A percentile compares a stretch with the other conserved stretches of the same genome.
phyloP scores from a whole-genome alignment of 1,140 invertebrate species.

The Eumeta japonica region DNA sequence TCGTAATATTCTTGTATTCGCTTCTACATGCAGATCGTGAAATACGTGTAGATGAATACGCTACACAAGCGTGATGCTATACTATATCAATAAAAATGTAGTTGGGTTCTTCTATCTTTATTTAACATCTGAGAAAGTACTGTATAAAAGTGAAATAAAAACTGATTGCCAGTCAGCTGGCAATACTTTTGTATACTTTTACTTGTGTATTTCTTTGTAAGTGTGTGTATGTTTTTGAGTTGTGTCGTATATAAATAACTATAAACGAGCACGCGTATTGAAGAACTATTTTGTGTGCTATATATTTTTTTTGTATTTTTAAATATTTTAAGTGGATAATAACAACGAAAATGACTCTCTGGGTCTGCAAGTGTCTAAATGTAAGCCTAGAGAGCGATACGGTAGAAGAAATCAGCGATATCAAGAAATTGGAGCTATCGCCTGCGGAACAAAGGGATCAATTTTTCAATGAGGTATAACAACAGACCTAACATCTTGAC shows the following conservation, averaged over 20 bases:
- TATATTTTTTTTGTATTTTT: conserved; percentile 37
- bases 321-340: not conserved
- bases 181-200: not conserved
- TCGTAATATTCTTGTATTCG: no score
- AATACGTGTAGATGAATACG: no score
- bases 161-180: not conserved
- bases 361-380: conserved; percentile 53
- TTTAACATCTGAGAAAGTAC: no score
- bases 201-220: not conserved
- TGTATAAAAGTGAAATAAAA: no score
- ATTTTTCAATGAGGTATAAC: conserved; percentile 55
- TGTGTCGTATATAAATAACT: conserved; percentile 17
- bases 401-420: conserved; percentile 40
- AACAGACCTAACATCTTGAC: conserved; percentile 51
- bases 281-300: conserved; percentile 35
- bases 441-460: conserved; percentile 53
- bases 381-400: conserved; percentile 46
- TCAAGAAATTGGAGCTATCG: conserved; percentile 47
- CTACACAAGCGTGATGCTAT: no score
- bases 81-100: no score
- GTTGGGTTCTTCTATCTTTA: no score
- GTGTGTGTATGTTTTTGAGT: conserved; percentile 9
- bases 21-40: no score
- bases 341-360: conserved; percentile 40
- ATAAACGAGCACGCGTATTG: conserved; percentile 30